phyloP scores from a whole-genome alignment of 2,888 invertebrate species.

The Tricholauxania praeusta region DNA sequence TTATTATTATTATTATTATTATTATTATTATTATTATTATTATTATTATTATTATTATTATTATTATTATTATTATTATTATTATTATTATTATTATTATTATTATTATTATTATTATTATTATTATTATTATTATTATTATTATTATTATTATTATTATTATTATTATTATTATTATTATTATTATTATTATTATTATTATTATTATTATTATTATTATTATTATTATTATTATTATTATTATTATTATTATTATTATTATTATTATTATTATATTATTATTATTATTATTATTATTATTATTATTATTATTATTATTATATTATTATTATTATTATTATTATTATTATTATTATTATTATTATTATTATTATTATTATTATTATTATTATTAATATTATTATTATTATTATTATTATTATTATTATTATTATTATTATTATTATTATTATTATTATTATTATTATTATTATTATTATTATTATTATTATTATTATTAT shows the following conservation, averaged over 20 bases:
- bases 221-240: slow-evolving; percentile 9
- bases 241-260: slow-evolving; percentile 6
- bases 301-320: too few species aligned
- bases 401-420: slow-evolving; percentile 5
- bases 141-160: slow-evolving; percentile 9
- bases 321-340: too few species aligned
- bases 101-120: slow-evolving; percentile 3
- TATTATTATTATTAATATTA: slow-evolving; percentile 7
- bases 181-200: slow-evolving; percentile 9
- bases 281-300: too few species aligned
- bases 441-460: slow-evolving; percentile 7
- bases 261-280: slow-evolving; percentile 4
- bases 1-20: slow-evolving; percentile 9
- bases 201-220: slow-evolving; percentile 9
- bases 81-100: slow-evolving; percentile 5
- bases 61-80: slow-evolving; percentile 9
- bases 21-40: slow-evolving; percentile 6
- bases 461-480: slow-evolving; percentile 6
- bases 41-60: slow-evolving; percentile 9
- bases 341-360: slow-evolving; percentile 6
- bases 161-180: slow-evolving; percentile 9
- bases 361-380: slow-evolving; percentile 9
- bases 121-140: slow-evolving; percentile 9
- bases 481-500: slow-evolving; percentile 9
- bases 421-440: slow-evolving; percentile 7